A percentile compares a stretch with the other conserved stretches of the same genome.
phyloP scores from a whole-genome alignment of 2,797 vertebrate species.

The Pantherophis vulpinus region DNA sequence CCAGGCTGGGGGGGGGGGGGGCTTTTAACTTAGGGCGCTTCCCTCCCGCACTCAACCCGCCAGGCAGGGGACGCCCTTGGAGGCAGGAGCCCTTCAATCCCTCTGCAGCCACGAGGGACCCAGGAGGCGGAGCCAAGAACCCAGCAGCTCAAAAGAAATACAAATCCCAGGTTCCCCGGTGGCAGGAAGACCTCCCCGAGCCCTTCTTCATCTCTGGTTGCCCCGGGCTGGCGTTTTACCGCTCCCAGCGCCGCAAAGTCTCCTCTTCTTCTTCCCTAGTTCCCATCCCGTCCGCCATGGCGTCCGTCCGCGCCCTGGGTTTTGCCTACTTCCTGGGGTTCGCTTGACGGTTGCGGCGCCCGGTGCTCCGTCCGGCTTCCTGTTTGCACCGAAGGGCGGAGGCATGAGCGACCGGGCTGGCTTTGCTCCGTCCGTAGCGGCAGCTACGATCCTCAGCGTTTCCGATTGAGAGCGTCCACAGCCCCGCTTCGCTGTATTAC shows the following conservation, averaged over 20 bases:
- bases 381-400: neutral
- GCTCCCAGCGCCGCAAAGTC: slow-evolving; percentile 26
- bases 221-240: slow-evolving; percentile 4
- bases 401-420: neutral
- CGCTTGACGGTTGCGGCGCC: accelerated
- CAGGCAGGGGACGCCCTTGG: neutral
- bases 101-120: neutral
- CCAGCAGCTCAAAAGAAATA: neutral
- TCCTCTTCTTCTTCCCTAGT: neutral
- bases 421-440: neutral
- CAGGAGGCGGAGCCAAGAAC: neutral
- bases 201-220: too few relatives aligned
- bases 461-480: neutral
- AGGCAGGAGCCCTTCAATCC: neutral
- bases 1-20: neutral
- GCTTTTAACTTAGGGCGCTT: neutral
- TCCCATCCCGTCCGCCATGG: neutral
- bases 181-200: neutral
- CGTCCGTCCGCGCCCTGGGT: accelerated
- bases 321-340: neutral
- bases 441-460: neutral
- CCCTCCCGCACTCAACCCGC: neutral
- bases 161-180: neutral
- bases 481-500: neutral
- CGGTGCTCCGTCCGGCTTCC: neutral